These are phyloP conservation scores for Acropora tenuis DNA, from an alignment of 64 coral and sea anemone genomes.

Conservation along the genomic window DNA sequence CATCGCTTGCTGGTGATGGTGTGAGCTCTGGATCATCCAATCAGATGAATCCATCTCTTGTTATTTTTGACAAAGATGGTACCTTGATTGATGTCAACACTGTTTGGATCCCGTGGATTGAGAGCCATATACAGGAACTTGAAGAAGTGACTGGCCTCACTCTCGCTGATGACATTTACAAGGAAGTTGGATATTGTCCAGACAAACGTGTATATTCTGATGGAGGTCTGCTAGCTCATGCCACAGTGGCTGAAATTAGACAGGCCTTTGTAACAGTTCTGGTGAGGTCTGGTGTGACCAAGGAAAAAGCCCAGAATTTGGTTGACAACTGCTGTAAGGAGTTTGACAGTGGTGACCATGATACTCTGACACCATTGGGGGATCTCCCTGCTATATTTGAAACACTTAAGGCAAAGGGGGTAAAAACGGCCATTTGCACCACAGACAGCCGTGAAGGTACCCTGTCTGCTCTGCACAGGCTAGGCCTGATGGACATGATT, in stretches of 20 bases:
- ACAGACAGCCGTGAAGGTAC: constrained; percentile 83
- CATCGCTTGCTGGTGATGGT: constrained; percentile 82
- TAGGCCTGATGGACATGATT: constrained; percentile 76
- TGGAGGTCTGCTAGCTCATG: constrained; percentile 84
- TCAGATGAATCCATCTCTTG: constrained; percentile 48
- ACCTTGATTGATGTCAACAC: constrained; percentile 92
- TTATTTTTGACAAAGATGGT: constrained; percentile 98
- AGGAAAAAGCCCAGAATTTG: constrained; percentile 41
- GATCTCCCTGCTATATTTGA: constrained; percentile 78
- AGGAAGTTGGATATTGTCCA: constrained; percentile 80
- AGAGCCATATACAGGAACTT: constrained; percentile 68
- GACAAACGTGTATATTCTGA: constrained; percentile 67
- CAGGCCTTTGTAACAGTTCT: constrained; percentile 82
- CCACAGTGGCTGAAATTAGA: constrained; percentile 82
- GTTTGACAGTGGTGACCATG: constrained; percentile 75
- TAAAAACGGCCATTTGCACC: constrained; percentile 90
- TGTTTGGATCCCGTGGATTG: constrained; percentile 94
- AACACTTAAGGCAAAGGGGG: constrained; percentile 70
- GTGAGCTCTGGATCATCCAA: constrained; percentile 21
- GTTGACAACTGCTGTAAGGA: constrained; percentile 81
- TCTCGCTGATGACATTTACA: constrained; percentile 75
- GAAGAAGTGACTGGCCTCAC: constrained; percentile 71
- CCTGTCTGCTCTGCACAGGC: constrained; percentile 73
- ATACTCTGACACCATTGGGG: constrained; percentile 65
- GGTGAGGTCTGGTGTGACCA: constrained; percentile 65